These are phyloP conservation scores for Torymus texanus DNA, from an alignment of 2,888 invertebrate genomes.

Conservation along the genomic window DNA sequence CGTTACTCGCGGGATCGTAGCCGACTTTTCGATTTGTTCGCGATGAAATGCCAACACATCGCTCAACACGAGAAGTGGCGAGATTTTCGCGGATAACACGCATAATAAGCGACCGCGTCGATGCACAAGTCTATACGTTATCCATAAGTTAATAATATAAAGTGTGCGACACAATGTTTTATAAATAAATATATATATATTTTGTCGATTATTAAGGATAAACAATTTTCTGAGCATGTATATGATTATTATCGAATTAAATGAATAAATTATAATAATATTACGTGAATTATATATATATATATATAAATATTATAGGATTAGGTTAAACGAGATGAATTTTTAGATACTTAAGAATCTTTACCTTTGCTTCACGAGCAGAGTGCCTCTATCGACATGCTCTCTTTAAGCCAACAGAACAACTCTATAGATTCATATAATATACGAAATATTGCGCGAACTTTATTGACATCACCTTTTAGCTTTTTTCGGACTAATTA, in stretches of 20 bases:
- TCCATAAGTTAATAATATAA: conserved; percentile 19
- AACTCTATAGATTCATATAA: conserved; percentile 1
- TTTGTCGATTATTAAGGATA: conserved; percentile 27
- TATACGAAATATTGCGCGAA: not conserved
- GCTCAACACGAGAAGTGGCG: not conserved
- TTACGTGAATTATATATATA: conserved; percentile 22
- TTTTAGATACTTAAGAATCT: conserved; percentile 47
- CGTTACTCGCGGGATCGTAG: not conserved
- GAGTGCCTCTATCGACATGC: conserved; percentile 60
- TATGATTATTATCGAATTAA: not conserved
- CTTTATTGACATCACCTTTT: not conserved
- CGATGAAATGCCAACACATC: not conserved
- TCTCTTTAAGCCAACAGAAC: conserved; percentile 47
- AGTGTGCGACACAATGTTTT: conserved; percentile 9
- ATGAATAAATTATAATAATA: conserved; percentile 7
- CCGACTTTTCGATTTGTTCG: not conserved
- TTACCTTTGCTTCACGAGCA: conserved; percentile 59
- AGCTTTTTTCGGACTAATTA: conserved; percentile 5
- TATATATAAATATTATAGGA: conserved; percentile 7
- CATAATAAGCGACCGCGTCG: not conserved
- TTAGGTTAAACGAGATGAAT: not conserved
- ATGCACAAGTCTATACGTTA: conserved; percentile 8
- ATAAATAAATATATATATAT: conserved; percentile 44
- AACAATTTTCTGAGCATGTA: conserved; percentile 9
- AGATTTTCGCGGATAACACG: conserved; percentile 1